A percentile compares a stretch with the other conserved stretches of the same genome.
Evolutionary conservation across 2,888 invertebrate genomes (phyloP).

Genomic region (Chrysomela aeneicollis): DNA sequence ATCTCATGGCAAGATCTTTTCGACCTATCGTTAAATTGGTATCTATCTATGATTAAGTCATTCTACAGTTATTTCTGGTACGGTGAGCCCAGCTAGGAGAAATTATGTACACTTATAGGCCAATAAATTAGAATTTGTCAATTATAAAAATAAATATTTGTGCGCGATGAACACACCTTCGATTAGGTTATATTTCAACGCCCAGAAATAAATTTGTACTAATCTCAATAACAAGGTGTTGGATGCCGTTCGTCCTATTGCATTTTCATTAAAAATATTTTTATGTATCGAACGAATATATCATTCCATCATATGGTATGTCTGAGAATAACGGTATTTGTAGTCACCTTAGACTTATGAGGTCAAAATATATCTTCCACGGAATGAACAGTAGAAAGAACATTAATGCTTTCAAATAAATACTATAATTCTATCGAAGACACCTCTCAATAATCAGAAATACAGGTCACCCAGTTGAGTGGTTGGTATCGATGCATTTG

Average conservation of each 20-base stretch:
- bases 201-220: constrained; percentile 24
- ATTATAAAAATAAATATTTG: constrained; percentile 32
- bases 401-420: too few species aligned
- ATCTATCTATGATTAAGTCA: constrained; percentile 21
- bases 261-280: constrained; percentile 13
- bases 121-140: constrained; percentile 31
- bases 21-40: constrained; percentile 19
- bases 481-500: too few species aligned
- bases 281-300: neutral
- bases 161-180: constrained; percentile 23
- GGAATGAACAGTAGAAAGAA: too few species aligned
- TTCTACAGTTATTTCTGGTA: constrained; percentile 26
- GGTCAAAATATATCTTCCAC: neutral
- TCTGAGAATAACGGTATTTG: too few species aligned
- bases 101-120: constrained; percentile 25
- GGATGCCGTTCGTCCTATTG: constrained; percentile 18
- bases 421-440: too few species aligned
- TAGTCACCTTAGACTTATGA: neutral
- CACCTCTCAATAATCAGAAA: too few species aligned
- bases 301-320: neutral
- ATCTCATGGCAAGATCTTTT: constrained; percentile 18
- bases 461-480: too few species aligned
- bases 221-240: constrained; percentile 22
- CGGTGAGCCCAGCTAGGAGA: constrained; percentile 20
- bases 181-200: constrained; percentile 25